Evolutionary conservation across 2,113 vertebrate genomes (phyloP).

Genomic region (Tachycineta bicolor): DNA sequence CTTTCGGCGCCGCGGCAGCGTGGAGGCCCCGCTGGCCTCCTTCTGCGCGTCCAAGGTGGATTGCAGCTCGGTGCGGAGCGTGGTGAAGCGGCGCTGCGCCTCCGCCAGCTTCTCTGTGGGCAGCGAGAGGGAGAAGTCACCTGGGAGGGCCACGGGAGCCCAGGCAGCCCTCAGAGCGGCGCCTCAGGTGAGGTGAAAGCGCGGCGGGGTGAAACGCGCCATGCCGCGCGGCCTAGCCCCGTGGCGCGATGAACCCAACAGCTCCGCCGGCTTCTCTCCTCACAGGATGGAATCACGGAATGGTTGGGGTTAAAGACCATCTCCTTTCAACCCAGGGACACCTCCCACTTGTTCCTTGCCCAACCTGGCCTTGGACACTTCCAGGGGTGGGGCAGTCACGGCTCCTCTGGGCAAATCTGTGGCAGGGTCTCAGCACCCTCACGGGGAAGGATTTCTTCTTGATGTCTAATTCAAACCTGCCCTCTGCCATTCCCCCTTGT

Average conservation of each 20-base stretch:
- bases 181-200: too few relatives aligned
- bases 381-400: background rate
- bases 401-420: background rate
- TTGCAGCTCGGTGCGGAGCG: slow-evolving; percentile 95
- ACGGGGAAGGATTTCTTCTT: background rate
- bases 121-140: background rate
- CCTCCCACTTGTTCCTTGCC: accelerated
- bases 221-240: accelerated
- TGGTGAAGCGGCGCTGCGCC: slow-evolving; percentile 91
- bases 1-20: slow-evolving; percentile 87
- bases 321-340: background rate
- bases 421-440: background rate
- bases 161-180: background rate
- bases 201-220: background rate
- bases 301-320: background rate
- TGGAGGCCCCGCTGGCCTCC: slow-evolving; percentile 82
- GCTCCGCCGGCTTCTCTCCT: background rate
- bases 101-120: slow-evolving; percentile 93
- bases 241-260: accelerated
- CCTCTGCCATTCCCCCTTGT: background rate
- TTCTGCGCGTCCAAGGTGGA: slow-evolving; percentile 93
- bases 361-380: background rate
- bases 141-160: background rate
- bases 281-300: too few relatives aligned
- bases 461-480: background rate